Base-by-base conservation (phyloP, 35 echinoderm and acorn worm species). In the Holothuria glaberrima region DNA sequence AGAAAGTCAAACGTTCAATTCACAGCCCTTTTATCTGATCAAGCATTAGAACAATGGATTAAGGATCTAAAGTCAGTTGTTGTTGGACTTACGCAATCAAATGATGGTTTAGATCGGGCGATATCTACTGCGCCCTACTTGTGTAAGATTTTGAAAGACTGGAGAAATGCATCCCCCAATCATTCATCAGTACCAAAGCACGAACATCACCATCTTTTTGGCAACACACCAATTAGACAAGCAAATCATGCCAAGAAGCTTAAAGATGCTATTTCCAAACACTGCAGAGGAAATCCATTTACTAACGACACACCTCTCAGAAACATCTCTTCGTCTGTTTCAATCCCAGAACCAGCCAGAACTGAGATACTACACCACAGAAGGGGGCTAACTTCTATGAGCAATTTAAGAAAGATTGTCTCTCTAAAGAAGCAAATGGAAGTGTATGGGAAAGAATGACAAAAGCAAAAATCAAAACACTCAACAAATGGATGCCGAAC, bases 241-340 rank as follows among this genome's bases (percentile, higher is more conserved):
- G 38, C 79, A 25, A 83, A 48, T 58, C 79, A 83, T 83, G 79
- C 52, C 4, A 25, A 48, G 79, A 83, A 83, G 54, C 79, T 83
- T 48, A 83, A 54, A 83, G 79, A 83, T 48, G 79, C 50, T 5
- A 83, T 83, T 13, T 48, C 54, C 50, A 83, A 54, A 58, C 79
- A 83, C 79, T 83, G 79, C 54, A 5, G 24, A 41, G 79, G 79
- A 83, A 83, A 83, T 24, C 79, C 79, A 83, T 83, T 83, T 32
- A 59, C n/a, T 4, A 58, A 83, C 24, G 26, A 83, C 9, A 54
- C 79, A 59, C 79, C 79, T 18, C 79, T 83, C 52, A 83, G 52
- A 33, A 83, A 83, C 79, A 83, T 83, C 21, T 83, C 79, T 21
- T 83, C 38, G n/a, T 83, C 79, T 58, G 79, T 83, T 33, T 54